A percentile compares a stretch with the other conserved stretches of the same genome.
Evolutionary conservation across 2,888 invertebrate genomes (phyloP).

Genomic region (Sesia bembeciformis): DNA sequence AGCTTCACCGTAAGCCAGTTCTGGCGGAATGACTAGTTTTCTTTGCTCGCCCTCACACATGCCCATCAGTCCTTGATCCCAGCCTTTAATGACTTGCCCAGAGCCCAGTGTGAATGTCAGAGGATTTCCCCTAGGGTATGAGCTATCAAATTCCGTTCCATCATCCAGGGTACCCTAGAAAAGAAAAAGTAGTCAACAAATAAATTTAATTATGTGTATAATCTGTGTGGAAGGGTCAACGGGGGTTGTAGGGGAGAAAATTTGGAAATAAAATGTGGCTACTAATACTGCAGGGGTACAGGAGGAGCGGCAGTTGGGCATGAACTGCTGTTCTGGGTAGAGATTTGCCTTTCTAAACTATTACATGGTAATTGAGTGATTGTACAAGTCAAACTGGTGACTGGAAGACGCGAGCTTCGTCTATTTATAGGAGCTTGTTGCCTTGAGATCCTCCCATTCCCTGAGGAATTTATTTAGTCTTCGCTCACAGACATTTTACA

Average conservation of each 20-base stretch:
- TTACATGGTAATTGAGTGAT: too few species aligned
- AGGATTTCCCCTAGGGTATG: slow-evolving; percentile 81
- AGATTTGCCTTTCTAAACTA: too few species aligned
- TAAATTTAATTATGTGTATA: background rate
- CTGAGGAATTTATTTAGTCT: too few species aligned
- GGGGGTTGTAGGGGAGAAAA: background rate
- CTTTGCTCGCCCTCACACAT: slow-evolving; percentile 93
- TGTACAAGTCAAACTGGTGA: too few species aligned
- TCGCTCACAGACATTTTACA: too few species aligned
- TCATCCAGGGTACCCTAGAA: slow-evolving; percentile 86
- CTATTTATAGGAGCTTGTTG: too few species aligned
- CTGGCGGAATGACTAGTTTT: slow-evolving; percentile 88
- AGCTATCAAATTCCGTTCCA: slow-evolving; percentile 91
- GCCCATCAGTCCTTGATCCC: slow-evolving; percentile 91
- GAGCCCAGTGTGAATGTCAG: slow-evolving; percentile 87
- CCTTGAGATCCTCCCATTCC: too few species aligned
- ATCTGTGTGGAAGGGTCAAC: background rate
- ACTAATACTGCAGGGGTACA: background rate
- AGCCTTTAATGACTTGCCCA: slow-evolving; percentile 92
- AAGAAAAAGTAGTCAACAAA: background rate
- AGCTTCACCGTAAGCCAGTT: slow-evolving; percentile 86
- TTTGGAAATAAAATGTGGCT: background rate
- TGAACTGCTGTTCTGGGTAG: too few species aligned
- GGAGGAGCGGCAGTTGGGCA: too few species aligned
- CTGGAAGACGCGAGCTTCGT: too few species aligned